Percentiles rank a stretch among this genome's conserved stretches.
Evolutionary conservation across 2,888 invertebrate species (phyloP).

Genomic region (Meliscaeva auricollis): DNA sequence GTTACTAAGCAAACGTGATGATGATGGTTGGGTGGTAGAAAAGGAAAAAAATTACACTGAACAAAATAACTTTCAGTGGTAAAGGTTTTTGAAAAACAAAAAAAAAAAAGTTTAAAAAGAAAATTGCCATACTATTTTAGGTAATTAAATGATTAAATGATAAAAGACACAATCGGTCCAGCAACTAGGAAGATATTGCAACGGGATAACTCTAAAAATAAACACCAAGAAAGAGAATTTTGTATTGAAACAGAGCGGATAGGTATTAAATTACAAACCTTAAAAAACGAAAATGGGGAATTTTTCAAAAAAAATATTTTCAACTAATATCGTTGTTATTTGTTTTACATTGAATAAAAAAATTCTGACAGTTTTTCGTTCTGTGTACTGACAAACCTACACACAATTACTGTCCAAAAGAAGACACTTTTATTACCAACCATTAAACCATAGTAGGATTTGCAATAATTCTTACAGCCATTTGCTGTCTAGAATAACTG

Average conservation of each 20-base stretch:
- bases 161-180: too few relatives aligned
- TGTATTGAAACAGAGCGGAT: too few relatives aligned
- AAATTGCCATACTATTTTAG: too few relatives aligned
- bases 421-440: constrained; percentile 40
- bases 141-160: too few relatives aligned
- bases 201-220: too few relatives aligned
- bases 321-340: too few relatives aligned
- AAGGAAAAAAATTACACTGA: constrained; percentile 3
- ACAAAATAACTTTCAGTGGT: neutral
- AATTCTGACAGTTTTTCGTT: neutral
- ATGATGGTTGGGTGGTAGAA: neutral
- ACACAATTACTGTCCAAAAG: constrained; percentile 27
- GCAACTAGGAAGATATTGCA: too few relatives aligned
- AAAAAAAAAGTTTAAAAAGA: neutral
- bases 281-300: too few relatives aligned
- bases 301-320: too few relatives aligned
- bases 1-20: constrained; percentile 25
- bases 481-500: constrained; percentile 57
- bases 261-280: too few relatives aligned
- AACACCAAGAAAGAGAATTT: too few relatives aligned
- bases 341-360: too few relatives aligned
- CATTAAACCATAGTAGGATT: constrained; percentile 49
- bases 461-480: constrained; percentile 25
- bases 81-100: neutral
- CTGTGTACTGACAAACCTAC: constrained; percentile 28